Conservation (phyloP, 2,797 vertebrate species). For the Lepidocolaptes lacrymiger region DNA sequence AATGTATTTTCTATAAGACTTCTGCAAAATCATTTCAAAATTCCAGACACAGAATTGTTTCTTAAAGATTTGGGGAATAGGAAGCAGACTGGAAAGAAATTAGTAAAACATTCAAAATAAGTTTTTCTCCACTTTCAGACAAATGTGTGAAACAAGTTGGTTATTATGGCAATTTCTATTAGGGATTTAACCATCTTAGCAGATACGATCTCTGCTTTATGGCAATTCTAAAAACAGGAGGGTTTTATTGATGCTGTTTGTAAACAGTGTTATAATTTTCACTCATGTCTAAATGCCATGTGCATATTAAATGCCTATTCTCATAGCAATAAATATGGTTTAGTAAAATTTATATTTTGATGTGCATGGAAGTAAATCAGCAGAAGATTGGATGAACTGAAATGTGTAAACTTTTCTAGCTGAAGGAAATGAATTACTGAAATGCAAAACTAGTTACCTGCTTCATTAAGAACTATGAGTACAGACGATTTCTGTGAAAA, state of each 20-base stretch:
- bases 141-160: not conserved
- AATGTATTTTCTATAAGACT: not conserved
- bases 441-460: slow-evolving; percentile 65
- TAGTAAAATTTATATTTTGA: slow-evolving; percentile 45
- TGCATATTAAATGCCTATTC: slow-evolving; percentile 54
- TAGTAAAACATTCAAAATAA: not conserved
- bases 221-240: not conserved
- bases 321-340: not conserved
- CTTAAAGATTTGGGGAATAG: not conserved
- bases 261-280: slow-evolving; percentile 4
- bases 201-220: not conserved
- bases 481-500: slow-evolving; percentile 46
- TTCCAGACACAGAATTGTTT: not conserved
- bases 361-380: slow-evolving; percentile 51
- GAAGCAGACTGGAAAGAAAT: not conserved
- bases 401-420: slow-evolving; percentile 58
- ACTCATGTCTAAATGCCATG: not conserved
- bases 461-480: slow-evolving; percentile 70
- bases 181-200: not conserved
- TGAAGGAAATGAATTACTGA: slow-evolving; percentile 56
- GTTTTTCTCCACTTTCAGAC: not conserved
- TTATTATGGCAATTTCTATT: not conserved
- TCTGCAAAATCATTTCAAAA: not conserved
- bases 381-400: slow-evolving; percentile 49
- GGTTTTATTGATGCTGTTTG: not conserved